Conservation (phyloP, 2,797 vertebrate species). For the Chelidonichthys spinosus region DNA sequence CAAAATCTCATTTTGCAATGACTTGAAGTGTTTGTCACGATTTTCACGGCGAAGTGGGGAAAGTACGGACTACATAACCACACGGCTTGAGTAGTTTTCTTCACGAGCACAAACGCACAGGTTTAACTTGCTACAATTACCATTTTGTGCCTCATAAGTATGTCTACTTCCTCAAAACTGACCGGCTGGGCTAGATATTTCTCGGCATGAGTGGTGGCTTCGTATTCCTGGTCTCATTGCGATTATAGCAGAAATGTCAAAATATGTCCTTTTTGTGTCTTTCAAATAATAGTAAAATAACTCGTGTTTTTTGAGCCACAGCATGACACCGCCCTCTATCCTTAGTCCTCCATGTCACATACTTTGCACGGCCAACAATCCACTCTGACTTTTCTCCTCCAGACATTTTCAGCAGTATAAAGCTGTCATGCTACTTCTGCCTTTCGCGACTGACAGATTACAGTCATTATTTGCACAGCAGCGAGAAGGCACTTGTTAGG, state of each 20-base stretch:
- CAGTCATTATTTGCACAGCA: conserved; percentile 29
- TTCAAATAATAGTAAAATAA: background rate
- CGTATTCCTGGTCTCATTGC: background rate
- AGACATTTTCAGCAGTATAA: background rate
- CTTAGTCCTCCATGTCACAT: background rate
- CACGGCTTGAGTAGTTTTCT: background rate
- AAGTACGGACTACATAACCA: background rate
- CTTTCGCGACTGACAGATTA: conserved; percentile 20
- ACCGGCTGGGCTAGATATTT: background rate
- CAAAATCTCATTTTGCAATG: conserved; percentile 8
- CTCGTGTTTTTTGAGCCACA: background rate
- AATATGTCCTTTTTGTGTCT: background rate
- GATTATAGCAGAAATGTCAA: background rate
- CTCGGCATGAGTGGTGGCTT: background rate
- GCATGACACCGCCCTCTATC: background rate
- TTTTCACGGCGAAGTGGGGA: background rate
- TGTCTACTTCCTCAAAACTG: background rate
- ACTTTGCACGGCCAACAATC: background rate
- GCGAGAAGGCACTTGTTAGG: background rate
- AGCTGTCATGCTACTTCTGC: background rate
- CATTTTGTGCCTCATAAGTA: background rate
- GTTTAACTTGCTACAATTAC: background rate
- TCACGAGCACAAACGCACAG: background rate
- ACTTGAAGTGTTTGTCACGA: background rate
- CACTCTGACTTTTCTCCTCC: background rate